These are phyloP conservation scores for Dipus sagitta DNA, from an alignment of 2,797 vertebrate genomes.

Conservation along the genomic window DNA sequence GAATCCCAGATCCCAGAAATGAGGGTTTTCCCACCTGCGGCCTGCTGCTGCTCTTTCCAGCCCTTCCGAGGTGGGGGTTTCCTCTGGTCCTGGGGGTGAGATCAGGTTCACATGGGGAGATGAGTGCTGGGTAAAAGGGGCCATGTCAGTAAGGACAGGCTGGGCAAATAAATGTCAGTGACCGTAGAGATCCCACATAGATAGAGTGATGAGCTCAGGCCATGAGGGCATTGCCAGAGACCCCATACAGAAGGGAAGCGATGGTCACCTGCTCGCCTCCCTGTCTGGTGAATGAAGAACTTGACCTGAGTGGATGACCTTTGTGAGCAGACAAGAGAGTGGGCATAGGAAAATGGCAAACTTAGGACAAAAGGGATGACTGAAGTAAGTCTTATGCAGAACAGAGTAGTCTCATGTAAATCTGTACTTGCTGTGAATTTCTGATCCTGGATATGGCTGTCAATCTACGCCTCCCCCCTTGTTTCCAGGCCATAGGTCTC, in stretches of 20 bases:
- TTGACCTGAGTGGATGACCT: not conserved
- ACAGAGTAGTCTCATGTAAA: not conserved
- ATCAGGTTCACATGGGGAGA: not conserved
- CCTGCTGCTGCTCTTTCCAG: not conserved
- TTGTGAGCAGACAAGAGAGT: not conserved
- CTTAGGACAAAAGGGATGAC: not conserved
- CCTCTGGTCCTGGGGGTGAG: not conserved
- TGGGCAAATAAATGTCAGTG: not conserved
- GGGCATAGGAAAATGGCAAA: not conserved
- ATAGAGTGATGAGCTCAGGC: not conserved
- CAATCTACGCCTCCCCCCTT: not conserved
- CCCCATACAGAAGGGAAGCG: too few species aligned
- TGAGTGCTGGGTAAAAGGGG: too few species aligned
- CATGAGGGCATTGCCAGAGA: not conserved
- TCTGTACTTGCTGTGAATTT: not conserved
- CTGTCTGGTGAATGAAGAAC: not conserved
- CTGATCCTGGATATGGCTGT: not conserved
- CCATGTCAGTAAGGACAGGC: not conserved
- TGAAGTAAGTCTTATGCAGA: not conserved
- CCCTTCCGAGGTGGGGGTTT: not conserved
- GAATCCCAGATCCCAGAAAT: too few species aligned
- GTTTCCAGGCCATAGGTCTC: not conserved
- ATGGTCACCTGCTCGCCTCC: fast-evolving
- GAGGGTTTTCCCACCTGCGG: not conserved
- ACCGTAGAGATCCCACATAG: not conserved